These are phyloP conservation scores for Pollachius pollachius DNA, from an alignment of 2,113 vertebrate genomes.

Conservation along the genomic window DNA sequence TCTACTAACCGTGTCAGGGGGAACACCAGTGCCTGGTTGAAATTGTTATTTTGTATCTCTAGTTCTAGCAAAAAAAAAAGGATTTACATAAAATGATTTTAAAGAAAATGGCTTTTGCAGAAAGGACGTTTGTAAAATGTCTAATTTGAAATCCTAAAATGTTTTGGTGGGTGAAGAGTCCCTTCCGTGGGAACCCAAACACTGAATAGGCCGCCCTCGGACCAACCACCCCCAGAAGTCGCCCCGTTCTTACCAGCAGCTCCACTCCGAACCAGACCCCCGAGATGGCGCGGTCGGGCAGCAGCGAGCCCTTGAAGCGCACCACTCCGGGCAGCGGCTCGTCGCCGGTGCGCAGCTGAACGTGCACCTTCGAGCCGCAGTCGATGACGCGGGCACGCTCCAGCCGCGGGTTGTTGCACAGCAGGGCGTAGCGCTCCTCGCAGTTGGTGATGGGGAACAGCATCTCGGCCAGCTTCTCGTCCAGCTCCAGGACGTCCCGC, in stretches of 20 bases:
- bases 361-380: slow-evolving; percentile 88
- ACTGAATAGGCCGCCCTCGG: no score
- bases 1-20: no score
- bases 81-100: no score
- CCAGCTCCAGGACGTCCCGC: slow-evolving; percentile 88
- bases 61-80: no score
- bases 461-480: slow-evolving; percentile 89
- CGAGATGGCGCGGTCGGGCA: slow-evolving; percentile 87
- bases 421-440: slow-evolving; percentile 89
- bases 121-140: no score
- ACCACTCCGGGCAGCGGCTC: slow-evolving; percentile 92
- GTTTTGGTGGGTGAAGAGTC: no score
- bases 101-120: no score
- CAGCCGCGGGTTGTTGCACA: slow-evolving; percentile 82
- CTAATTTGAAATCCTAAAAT: no score
- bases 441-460: slow-evolving; percentile 97
- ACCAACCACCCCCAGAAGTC: no score
- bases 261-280: slow-evolving; percentile 98
- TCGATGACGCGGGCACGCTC: slow-evolving; percentile 87
- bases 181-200: no score
- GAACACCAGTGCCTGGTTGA: no score
- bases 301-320: slow-evolving; percentile 89
- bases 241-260: slow-evolving; percentile 83
- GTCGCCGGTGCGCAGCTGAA: slow-evolving; percentile 90
- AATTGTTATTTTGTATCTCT: no score